A percentile compares a stretch with the other conserved stretches of the same genome.
These are phyloP conservation scores for Zapus hudsonius DNA, from an alignment of 2,113 vertebrate species.

Conservation along the genomic window DNA sequence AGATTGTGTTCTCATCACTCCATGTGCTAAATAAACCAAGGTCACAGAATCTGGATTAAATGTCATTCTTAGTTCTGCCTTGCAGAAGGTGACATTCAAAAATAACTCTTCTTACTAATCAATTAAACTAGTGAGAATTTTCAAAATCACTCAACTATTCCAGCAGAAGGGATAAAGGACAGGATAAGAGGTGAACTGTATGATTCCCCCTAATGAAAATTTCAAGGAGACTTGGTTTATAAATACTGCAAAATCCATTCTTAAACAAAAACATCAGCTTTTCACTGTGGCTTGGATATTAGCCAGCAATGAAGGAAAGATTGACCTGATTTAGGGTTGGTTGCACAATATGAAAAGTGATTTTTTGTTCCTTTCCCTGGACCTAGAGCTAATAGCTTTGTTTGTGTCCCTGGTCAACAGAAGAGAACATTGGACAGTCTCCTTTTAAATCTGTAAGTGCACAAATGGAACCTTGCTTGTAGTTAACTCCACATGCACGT, in stretches of 20 bases:
- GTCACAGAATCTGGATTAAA: conserved; percentile 42
- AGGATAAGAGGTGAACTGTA: conserved; percentile 73
- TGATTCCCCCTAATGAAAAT: conserved; percentile 79
- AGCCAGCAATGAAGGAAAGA: conserved; percentile 78
- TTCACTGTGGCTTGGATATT: conserved; percentile 72
- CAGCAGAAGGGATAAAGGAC: conserved; percentile 69
- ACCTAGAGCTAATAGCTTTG: conserved; percentile 77
- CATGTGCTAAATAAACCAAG: conserved; percentile 16
- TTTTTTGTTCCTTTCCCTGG: conserved; percentile 63
- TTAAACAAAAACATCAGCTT: conserved; percentile 79
- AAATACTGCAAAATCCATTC: conserved; percentile 77
- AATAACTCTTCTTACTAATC: conserved; percentile 72
- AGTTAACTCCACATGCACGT: conserved; percentile 41
- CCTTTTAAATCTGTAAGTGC: conserved; percentile 43
- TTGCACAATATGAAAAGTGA: conserved; percentile 79
- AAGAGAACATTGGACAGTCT: conserved; percentile 45
- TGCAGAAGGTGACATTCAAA: conserved; percentile 77
- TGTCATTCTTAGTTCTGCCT: conserved; percentile 45
- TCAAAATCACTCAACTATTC: conserved; percentile 78
- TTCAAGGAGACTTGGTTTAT: conserved; percentile 79
- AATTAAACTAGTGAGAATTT: conserved; percentile 77
- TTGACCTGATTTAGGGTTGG: conserved; percentile 78
- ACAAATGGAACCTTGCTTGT: not conserved
- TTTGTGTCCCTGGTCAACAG: conserved; percentile 73
- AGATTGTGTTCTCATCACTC: not conserved